Evolutionary conservation across 2,113 vertebrate genomes (phyloP).

Genomic region (Lampris megalopsis): DNA sequence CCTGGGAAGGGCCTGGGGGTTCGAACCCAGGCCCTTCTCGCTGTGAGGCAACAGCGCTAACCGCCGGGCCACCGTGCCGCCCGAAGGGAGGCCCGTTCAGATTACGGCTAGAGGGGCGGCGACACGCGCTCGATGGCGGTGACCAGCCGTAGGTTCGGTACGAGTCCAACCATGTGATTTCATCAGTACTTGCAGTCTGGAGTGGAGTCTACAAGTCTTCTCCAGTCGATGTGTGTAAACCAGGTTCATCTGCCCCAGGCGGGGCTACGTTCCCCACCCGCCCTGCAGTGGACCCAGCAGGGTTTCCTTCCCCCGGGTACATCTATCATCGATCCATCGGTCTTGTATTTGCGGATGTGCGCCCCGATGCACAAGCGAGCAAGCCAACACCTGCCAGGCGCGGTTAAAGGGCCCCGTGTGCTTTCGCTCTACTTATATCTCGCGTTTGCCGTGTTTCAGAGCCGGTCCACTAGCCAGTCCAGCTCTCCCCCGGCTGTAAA

Average conservation of each 20-base stretch:
- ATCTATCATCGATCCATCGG: background rate
- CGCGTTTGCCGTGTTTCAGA: constrained; percentile 36
- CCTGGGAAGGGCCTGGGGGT: too few relatives aligned
- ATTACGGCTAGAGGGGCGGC: too few relatives aligned
- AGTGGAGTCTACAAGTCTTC: constrained; percentile 7
- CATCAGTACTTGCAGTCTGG: background rate
- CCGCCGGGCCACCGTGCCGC: too few relatives aligned
- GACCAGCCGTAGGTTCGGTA: too few relatives aligned
- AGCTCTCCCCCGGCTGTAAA: constrained; percentile 31
- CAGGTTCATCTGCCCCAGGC: background rate
- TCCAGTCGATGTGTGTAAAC: constrained; percentile 6
- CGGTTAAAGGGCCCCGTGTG: background rate
- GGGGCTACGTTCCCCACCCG: background rate
- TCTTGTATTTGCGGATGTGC: background rate
- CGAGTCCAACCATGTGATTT: background rate
- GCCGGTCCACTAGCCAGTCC: constrained; percentile 34
- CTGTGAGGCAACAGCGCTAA: too few relatives aligned
- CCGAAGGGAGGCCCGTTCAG: too few relatives aligned
- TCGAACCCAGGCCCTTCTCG: too few relatives aligned
- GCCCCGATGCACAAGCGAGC: background rate
- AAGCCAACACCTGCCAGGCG: background rate
- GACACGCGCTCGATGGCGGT: too few relatives aligned
- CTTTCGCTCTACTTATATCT: constrained; percentile 8
- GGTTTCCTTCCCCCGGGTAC: background rate
- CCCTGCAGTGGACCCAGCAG: background rate